These are phyloP conservation scores for Rhopalosiphum maidis DNA, from an alignment of 1,140 invertebrate genomes.

Conservation along the genomic window DNA sequence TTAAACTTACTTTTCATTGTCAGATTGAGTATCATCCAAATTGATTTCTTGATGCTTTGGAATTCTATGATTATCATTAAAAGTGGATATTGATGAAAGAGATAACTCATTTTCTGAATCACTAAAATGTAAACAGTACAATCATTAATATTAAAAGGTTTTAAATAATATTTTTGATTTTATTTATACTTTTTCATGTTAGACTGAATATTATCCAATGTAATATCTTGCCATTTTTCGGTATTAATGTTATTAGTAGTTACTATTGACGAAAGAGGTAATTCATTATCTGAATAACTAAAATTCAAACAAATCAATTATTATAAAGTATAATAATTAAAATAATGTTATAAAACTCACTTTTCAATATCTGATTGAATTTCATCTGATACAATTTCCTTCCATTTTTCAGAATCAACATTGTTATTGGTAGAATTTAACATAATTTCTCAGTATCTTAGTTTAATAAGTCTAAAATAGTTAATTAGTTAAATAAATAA, in stretches of 20 bases:
- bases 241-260: not conserved
- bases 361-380: not conserved
- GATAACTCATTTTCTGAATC: not conserved
- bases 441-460: not conserved
- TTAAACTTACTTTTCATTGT: slow-evolving; percentile 41
- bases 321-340: not conserved
- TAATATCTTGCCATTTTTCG: not conserved
- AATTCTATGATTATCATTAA: not conserved
- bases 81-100: not conserved
- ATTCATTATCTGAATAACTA: not conserved
- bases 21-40: not conserved
- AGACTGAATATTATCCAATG: not conserved
- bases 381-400: not conserved
- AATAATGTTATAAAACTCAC: not conserved
- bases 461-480: not conserved
- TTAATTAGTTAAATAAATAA: not conserved
- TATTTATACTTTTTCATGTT: not conserved
- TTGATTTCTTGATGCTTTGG: not conserved
- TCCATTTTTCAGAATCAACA: not conserved
- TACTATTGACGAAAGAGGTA: not conserved
- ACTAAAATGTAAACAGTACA: not conserved
- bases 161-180: not conserved
- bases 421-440: not conserved
- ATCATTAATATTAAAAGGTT: not conserved
- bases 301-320: not conserved